These are phyloP conservation scores for Heteractis magnifica DNA, from an alignment of 92 coral and sea anemone genomes.

Conservation along the genomic window DNA sequence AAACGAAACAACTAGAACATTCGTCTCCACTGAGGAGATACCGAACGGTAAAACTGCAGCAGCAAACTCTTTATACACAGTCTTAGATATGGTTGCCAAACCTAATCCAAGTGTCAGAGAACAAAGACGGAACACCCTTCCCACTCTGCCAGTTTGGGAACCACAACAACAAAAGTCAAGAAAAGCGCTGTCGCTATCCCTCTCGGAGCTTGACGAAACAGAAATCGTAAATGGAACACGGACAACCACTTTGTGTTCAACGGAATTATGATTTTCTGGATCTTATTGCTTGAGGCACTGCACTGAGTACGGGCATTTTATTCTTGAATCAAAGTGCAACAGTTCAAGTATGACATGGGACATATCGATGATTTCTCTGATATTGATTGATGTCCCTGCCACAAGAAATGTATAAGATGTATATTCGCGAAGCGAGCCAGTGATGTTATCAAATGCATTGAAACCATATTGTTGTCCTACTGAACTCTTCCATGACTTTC, in stretches of 20 bases:
- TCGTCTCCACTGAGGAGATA: background rate
- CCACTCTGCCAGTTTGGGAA: slow-evolving; percentile 7
- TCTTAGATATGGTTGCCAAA: background rate
- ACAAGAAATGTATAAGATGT: background rate
- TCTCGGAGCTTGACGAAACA: slow-evolving; percentile 19
- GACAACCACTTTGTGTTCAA: slow-evolving; percentile 34
- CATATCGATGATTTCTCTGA: background rate
- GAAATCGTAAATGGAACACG: slow-evolving; percentile 28
- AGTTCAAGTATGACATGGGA: background rate
- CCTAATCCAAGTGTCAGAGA: slow-evolving; percentile 8
- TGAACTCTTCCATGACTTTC: no score
- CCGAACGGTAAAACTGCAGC: background rate
- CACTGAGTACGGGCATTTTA: background rate
- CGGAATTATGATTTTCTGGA: slow-evolving; percentile 4
- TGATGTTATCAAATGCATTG: no score
- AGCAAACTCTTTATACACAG: background rate
- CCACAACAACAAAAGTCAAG: background rate
- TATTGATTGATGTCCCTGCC: no score
- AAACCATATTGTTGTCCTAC: no score
- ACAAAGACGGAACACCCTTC: slow-evolving; percentile 15
- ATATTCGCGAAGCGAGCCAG: no score
- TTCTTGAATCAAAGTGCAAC: background rate
- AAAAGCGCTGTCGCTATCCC: background rate
- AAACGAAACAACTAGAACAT: background rate
- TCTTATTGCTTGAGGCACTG: no score